Evolutionary conservation across 2,888 invertebrate species (phyloP).

Genomic region (Scaptomyza caliginosa): DNA sequence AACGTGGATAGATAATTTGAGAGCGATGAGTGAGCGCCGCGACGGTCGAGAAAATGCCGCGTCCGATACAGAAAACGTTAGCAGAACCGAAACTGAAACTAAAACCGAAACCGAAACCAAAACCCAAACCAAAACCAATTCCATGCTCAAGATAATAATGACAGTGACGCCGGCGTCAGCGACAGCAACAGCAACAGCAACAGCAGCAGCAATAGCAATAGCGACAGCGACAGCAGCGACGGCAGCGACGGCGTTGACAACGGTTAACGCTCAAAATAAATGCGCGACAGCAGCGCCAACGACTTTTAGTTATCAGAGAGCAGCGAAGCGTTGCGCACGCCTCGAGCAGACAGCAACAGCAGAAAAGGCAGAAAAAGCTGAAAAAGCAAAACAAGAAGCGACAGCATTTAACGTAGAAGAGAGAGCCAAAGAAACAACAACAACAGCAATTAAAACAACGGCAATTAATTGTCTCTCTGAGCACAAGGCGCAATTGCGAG

Average conservation of each 20-base stretch:
- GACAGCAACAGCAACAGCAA: slow-evolving; percentile 26
- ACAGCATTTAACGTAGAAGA: slow-evolving; percentile 5
- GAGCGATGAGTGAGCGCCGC: slow-evolving; percentile 66
- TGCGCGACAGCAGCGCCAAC: slow-evolving; percentile 68
- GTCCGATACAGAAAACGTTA: slow-evolving; percentile 7
- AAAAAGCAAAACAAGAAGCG: slow-evolving; percentile 22
- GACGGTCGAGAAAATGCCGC: slow-evolving; percentile 51
- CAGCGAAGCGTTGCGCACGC: slow-evolving; percentile 69
- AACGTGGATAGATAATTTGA: background rate
- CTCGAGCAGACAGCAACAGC: slow-evolving; percentile 20
- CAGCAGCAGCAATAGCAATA: too few species aligned
- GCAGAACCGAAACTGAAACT: slow-evolving; percentile 23
- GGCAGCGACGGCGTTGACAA: slow-evolving; percentile 35
- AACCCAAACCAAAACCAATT: slow-evolving; percentile 51
- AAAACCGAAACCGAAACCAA: slow-evolving; percentile 17
- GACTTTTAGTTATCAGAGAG: slow-evolving; percentile 78
- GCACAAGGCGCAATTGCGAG: slow-evolving; percentile 72
- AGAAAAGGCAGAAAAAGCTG: slow-evolving; percentile 3
- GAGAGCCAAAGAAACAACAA: slow-evolving; percentile 22
- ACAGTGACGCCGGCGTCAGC: slow-evolving; percentile 48
- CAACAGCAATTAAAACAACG: slow-evolving; percentile 6
- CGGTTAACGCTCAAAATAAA: slow-evolving; percentile 77
- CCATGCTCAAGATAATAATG: slow-evolving; percentile 68
- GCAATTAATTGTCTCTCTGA: slow-evolving; percentile 55
- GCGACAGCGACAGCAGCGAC: slow-evolving; percentile 28